Evolutionary conservation across 2,888 invertebrate genomes (phyloP), one percentile per base, ranked within the genome.

Genomic region (Lithophane socia): DNA sequence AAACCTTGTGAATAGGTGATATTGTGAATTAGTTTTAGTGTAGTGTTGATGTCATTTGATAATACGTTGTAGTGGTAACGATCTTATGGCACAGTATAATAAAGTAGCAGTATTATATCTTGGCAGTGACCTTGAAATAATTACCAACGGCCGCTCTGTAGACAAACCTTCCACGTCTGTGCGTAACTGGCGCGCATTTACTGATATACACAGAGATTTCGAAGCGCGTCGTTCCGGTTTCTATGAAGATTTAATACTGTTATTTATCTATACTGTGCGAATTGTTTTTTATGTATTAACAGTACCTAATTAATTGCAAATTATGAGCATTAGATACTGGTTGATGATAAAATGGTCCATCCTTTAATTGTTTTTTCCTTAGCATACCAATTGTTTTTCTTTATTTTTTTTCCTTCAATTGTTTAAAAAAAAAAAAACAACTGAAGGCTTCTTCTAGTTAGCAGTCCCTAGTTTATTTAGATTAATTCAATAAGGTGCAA

Each of bases 1-100:
- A 52, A 58, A 47, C 70, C 72, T 83, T 82, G 65, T 65, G 64
- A 70, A 83, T 76, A 58, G 63, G 66, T 68, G 49, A 52, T 72
- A 69, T 82, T 77, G 73, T 79, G 63, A 61, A 18, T 70, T 73
- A 24, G 56, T 3, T 74, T 58, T 75, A n/a, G n/a, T n/a, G n/a
- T 64, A 75, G 63, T 81, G n/a, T 77, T 63, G 52, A 69, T 77
- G 54, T 52, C 65, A 63, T 76, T 75, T 79, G 61, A 61, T 71
- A 78, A 70, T 71, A 47, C 37, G 12, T 29, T 61, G 7, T 3
- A 37, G 49, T 29, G 5, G 16, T 29, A 76, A 82, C 49, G 66
- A 56, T 68, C 21, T 37, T 13, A 67, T 52, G 47, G 47, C 47
- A 37, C 4, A 5, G 37, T 37, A 5, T 37, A 37, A 37, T 37